Evolutionary conservation across 2,888 invertebrate genomes (phyloP).

Genomic region (Pandemis corylana): DNA sequence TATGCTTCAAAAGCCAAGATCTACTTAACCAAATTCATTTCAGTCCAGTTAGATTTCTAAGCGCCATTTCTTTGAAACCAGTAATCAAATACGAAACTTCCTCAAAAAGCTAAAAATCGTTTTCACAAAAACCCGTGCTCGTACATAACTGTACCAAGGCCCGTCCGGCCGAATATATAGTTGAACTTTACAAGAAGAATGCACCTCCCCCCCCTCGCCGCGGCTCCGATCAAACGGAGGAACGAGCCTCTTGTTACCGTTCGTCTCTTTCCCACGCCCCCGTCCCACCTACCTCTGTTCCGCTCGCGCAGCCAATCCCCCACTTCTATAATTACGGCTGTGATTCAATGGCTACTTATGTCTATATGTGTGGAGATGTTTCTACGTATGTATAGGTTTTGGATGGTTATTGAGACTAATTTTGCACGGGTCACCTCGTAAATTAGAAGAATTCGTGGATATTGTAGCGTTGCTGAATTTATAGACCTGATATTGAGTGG

Average conservation of each 20-base stretch:
- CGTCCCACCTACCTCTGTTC: conserved; percentile 60
- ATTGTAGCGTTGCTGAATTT: conserved; percentile 13
- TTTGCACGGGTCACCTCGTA: conserved; percentile 32
- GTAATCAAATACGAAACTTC: background rate
- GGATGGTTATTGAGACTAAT: conserved; percentile 53
- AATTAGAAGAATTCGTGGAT: conserved; percentile 50
- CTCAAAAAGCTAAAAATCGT: conserved; percentile 7
- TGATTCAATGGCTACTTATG: conserved; percentile 85
- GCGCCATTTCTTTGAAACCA: background rate
- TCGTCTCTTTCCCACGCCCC: conserved; percentile 68
- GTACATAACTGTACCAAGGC: conserved; percentile 72
- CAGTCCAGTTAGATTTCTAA: background rate
- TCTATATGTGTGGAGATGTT: conserved; percentile 75
- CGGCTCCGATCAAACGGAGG: conserved; percentile 85
- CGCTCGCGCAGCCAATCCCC: conserved; percentile 81
- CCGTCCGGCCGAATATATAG: conserved; percentile 80
- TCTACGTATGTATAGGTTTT: conserved; percentile 77
- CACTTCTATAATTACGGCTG: conserved; percentile 85
- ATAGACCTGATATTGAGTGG: conserved; percentile 1
- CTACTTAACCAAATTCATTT: background rate
- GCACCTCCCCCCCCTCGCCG: conserved; percentile 79
- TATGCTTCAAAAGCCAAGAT: background rate
- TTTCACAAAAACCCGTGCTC: conserved; percentile 48
- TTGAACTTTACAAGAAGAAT: conserved; percentile 84
- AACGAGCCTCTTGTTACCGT: conserved; percentile 83